phyloP scores from a whole-genome alignment of 2,888 invertebrate species.

The Chymomyza procnemis region DNA sequence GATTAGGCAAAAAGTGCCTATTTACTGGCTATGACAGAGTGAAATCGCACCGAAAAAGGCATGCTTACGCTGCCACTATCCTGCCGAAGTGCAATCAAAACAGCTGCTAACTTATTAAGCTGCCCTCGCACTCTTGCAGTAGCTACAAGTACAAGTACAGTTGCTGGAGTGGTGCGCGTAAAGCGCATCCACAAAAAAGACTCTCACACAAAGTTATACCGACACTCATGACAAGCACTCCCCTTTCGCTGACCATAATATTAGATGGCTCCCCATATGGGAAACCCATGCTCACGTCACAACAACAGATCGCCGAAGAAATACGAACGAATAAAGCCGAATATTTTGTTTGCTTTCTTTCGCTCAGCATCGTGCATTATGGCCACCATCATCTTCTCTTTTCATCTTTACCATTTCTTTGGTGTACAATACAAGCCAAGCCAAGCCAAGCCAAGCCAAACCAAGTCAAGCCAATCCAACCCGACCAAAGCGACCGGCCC shows the following conservation, averaged over 20 bases:
- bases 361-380: not conserved
- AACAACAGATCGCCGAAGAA: conserved; percentile 2
- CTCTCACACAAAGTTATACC: conserved; percentile 10
- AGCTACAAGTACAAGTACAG: not conserved
- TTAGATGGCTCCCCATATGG: not conserved
- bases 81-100: too few relatives aligned
- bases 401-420: conserved; percentile 60
- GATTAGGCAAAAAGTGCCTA: too few relatives aligned
- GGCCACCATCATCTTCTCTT: conserved; percentile 12
- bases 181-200: conserved; percentile 54
- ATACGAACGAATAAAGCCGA: not conserved
- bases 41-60: too few relatives aligned
- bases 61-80: too few relatives aligned
- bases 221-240: conserved; percentile 9
- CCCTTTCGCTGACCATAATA: not conserved
- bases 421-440: conserved; percentile 41
- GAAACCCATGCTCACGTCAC: not conserved
- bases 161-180: too few relatives aligned
- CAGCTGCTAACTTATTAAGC: too few relatives aligned
- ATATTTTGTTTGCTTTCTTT: not conserved
- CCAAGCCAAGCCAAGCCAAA: conserved; percentile 41
- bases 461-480: not conserved
- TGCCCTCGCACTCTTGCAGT: too few relatives aligned
- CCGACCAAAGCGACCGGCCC: conserved; percentile 20
- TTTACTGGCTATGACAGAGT: too few relatives aligned